Evolutionary conservation across 2,888 invertebrate species (phyloP).

Genomic region (Pachydiplax longipennis): DNA sequence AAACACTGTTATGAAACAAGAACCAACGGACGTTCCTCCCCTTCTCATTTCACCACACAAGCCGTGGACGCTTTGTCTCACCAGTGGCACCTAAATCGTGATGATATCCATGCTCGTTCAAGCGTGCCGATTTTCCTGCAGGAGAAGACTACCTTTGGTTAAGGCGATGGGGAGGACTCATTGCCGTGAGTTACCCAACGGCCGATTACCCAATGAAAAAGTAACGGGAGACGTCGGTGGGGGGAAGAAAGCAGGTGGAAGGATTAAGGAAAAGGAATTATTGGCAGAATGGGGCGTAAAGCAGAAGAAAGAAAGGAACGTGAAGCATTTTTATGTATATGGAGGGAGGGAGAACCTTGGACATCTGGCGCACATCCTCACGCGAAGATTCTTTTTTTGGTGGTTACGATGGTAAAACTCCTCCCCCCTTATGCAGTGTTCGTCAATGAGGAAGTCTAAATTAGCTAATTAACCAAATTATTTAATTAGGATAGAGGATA

Average conservation of each 20-base stretch:
- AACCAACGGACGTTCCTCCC: neutral
- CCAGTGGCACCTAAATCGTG: neutral
- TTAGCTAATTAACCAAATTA: no score
- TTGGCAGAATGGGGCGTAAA: neutral
- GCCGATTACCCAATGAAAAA: neutral
- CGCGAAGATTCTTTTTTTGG: neutral
- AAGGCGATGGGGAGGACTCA: no score
- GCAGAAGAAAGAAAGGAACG: neutral
- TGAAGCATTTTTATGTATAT: neutral
- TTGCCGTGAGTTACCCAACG: neutral
- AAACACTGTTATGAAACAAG: neutral
- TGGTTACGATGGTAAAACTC: neutral
- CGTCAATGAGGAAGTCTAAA: no score
- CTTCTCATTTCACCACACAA: neutral
- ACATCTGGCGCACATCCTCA: slow-evolving; percentile 25
- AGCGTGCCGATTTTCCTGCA: neutral
- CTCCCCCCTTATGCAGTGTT: no score
- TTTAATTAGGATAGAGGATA: no score
- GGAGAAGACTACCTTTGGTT: neutral
- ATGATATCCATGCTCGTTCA: neutral
- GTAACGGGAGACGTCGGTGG: neutral
- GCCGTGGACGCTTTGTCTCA: neutral
- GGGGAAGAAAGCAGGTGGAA: neutral
- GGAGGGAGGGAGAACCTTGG: neutral
- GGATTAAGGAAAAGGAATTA: neutral